Percentiles rank a stretch among this genome's conserved stretches.
Evolutionary conservation across 1,140 invertebrate genomes (phyloP).

Genomic region (Lethrus apterus): DNA sequence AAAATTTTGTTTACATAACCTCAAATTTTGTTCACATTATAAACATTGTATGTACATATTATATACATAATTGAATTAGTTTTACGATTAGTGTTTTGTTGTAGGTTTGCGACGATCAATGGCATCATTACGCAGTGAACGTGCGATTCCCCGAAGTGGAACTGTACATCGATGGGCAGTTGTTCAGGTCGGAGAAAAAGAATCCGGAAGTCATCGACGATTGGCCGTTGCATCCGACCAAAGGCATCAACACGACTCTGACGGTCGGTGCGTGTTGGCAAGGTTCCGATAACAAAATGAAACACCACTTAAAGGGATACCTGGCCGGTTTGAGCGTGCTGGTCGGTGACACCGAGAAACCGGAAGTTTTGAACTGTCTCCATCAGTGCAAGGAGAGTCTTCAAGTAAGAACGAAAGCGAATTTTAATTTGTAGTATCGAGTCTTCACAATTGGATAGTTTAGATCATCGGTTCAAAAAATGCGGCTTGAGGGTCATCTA

Average conservation of each 20-base stretch:
- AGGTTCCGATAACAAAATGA: constrained; percentile 81
- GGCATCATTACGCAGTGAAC: constrained; percentile 96
- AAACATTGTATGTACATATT: too few species aligned
- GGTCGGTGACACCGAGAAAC: constrained; percentile 70
- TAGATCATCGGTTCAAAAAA: too few species aligned
- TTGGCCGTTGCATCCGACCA: constrained; percentile 96
- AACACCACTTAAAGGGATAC: constrained; percentile 81
- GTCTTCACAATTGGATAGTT: too few species aligned
- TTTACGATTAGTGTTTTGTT: too few species aligned
- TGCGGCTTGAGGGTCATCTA: too few species aligned
- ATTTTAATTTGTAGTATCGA: constrained; percentile 7
- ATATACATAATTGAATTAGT: too few species aligned
- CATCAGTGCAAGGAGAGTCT: constrained; percentile 81
- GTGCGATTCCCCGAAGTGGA: constrained; percentile 84
- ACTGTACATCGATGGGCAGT: constrained; percentile 83
- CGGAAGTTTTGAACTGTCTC: constrained; percentile 73
- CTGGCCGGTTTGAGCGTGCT: constrained; percentile 79
- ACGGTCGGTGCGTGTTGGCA: constrained; percentile 97
- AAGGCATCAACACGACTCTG: constrained; percentile 87
- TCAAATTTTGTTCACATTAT: too few species aligned
- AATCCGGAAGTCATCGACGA: constrained; percentile 98
- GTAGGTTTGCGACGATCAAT: constrained; percentile 92
- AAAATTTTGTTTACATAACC: too few species aligned
- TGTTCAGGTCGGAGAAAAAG: constrained; percentile 68
- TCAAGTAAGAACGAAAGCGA: constrained; percentile 55